Evolutionary conservation across 2,888 invertebrate species (phyloP).

Genomic region (Morpho achilles): DNA sequence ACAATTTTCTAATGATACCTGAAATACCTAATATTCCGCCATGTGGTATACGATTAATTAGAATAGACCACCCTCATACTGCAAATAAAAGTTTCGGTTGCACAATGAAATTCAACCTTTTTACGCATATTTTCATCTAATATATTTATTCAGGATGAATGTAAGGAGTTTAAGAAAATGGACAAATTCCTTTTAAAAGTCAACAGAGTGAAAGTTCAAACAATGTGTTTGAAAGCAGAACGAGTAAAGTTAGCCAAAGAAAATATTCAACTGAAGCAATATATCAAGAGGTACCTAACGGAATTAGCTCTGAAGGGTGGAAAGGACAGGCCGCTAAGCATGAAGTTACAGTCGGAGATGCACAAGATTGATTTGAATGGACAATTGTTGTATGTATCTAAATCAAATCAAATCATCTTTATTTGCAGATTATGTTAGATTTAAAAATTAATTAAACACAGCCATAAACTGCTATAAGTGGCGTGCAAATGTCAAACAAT

Average conservation of each 20-base stretch:
- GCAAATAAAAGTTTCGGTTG: no score
- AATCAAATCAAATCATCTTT: no score
- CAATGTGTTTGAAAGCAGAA: slow-evolving; percentile 59
- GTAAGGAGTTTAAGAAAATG: slow-evolving; percentile 79
- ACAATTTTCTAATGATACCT: no score
- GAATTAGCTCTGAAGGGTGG: slow-evolving; percentile 72
- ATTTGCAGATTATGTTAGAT: no score
- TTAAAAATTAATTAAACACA: no score
- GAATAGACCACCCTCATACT: no score
- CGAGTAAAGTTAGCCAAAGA: slow-evolving; percentile 73
- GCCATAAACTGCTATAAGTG: no score
- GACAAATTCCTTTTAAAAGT: slow-evolving; percentile 83
- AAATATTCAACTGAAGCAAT: slow-evolving; percentile 81
- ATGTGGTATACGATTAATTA: no score
- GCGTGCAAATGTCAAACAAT: no score
- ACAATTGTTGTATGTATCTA: slow-evolving; percentile 20
- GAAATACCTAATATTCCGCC: no score
- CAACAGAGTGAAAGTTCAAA: slow-evolving; percentile 64
- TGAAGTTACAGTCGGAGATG: slow-evolving; percentile 42
- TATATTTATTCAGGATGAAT: slow-evolving; percentile 51
- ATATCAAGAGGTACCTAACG: slow-evolving; percentile 81
- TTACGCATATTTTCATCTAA: no score
- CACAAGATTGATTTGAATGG: slow-evolving; percentile 38
- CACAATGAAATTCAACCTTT: no score
- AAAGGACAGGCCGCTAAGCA: slow-evolving; percentile 54